Conservation (phyloP, 2,888 invertebrate species). For the Cheilosia variabilis region DNA sequence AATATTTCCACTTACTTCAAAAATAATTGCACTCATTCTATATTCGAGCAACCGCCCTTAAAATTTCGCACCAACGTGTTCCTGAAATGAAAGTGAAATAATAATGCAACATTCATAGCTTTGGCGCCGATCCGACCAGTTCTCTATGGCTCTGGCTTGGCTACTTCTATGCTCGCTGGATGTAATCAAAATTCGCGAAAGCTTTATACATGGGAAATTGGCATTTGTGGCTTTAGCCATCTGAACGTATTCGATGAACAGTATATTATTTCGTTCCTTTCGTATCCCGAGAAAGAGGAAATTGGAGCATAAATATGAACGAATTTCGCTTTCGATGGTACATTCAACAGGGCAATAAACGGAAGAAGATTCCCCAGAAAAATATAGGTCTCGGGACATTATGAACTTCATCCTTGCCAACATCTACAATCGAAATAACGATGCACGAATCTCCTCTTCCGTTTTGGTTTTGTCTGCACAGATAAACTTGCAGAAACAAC, state of each 20-base stretch:
- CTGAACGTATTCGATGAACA: background rate
- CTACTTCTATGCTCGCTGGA: background rate
- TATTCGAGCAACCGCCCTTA: background rate
- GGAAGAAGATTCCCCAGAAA: background rate
- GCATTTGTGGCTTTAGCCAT: background rate
- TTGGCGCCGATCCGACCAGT: too few relatives aligned
- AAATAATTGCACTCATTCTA: background rate
- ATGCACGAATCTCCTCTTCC: conserved; percentile 1
- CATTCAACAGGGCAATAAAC: conserved; percentile 5
- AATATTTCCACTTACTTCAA: background rate
- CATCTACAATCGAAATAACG: conserved; percentile 20
- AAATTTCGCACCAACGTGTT: background rate
- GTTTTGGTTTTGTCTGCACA: background rate
- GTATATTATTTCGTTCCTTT: background rate
- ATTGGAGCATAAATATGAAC: background rate
- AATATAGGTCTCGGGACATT: background rate
- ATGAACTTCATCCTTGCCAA: conserved; percentile 32
- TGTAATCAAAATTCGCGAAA: background rate
- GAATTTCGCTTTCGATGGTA: background rate
- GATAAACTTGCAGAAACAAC: background rate
- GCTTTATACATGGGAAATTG: background rate
- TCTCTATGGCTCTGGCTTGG: too few relatives aligned
- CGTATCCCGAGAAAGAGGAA: background rate
- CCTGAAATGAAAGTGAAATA: background rate
- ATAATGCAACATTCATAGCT: too few relatives aligned